A percentile compares a stretch with the other conserved stretches of the same genome.
Evolutionary conservation across 2,113 vertebrate genomes (phyloP).

Genomic region (Chinchilla lanigera): DNA sequence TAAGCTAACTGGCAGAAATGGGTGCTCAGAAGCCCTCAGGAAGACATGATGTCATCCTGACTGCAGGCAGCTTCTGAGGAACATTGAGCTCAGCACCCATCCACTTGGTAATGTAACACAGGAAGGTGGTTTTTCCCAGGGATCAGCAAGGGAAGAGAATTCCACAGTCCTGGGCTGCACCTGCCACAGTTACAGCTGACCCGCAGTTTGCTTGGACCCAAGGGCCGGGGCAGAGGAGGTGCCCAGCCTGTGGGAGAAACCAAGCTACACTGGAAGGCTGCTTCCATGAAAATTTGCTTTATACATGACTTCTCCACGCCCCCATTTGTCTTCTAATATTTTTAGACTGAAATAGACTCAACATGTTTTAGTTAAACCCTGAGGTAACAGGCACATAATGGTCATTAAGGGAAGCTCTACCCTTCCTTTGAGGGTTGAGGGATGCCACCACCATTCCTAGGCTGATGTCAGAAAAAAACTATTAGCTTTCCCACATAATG

Average conservation of each 20-base stretch:
- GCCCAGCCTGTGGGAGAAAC: neutral
- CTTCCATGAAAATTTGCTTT: slow-evolving; percentile 34
- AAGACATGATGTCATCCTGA: slow-evolving; percentile 77
- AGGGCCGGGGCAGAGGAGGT: neutral
- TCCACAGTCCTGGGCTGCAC: neutral
- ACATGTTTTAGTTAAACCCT: slow-evolving; percentile 37
- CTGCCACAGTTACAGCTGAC: neutral
- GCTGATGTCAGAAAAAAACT: neutral
- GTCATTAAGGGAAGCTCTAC: slow-evolving; percentile 16
- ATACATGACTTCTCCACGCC: neutral
- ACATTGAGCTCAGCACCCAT: slow-evolving; percentile 56
- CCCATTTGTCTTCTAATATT: slow-evolving; percentile 24
- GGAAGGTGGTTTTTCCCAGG: slow-evolving; percentile 34
- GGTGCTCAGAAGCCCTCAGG: slow-evolving; percentile 57
- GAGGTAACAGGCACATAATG: neutral
- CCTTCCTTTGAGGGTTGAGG: neutral
- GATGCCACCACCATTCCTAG: slow-evolving; percentile 18
- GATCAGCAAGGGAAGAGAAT: slow-evolving; percentile 5
- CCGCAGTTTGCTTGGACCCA: neutral
- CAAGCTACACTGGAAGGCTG: neutral
- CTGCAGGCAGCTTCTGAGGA: slow-evolving; percentile 57
- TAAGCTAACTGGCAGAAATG: slow-evolving; percentile 65
- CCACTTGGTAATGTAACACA: slow-evolving; percentile 25
- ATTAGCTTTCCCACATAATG: neutral
- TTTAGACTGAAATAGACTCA: slow-evolving; percentile 33